Evolutionary conservation across 2,888 invertebrate genomes (phyloP).

Genomic region (Spisula solida): DNA sequence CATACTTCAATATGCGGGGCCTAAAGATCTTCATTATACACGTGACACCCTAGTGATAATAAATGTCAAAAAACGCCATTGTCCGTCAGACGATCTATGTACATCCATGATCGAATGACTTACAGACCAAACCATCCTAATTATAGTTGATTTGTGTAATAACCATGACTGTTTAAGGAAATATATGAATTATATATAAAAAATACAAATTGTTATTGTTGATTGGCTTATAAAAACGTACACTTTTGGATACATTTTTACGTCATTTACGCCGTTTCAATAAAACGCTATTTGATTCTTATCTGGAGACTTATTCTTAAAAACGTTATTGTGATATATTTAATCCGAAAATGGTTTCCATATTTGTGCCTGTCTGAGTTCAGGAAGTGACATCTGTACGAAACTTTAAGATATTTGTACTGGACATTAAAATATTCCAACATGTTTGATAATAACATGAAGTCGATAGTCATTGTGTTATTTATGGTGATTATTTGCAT

Average conservation of each 20-base stretch:
- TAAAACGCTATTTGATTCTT: neutral
- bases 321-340: neutral
- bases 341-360: neutral
- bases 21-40: conserved; percentile 40
- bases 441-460: neutral
- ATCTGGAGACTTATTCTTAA: neutral
- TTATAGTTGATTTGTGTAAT: neutral
- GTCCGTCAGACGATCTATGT: conserved; percentile 29
- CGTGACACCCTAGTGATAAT: conserved; percentile 39
- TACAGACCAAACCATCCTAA: neutral
- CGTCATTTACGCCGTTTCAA: neutral
- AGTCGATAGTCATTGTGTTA: neutral
- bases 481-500: neutral
- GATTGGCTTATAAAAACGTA: neutral
- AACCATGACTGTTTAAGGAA: conserved; percentile 23
- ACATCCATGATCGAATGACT: conserved; percentile 26
- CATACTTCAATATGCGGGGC: conserved; percentile 42
- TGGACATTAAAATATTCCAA: neutral
- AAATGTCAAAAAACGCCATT: conserved; percentile 48
- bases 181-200: neutral
- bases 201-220: neutral
- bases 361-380: neutral
- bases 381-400: no score
- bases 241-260: neutral
- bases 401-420: no score